Conservation (phyloP, 1,140 invertebrate species). For the Pomacea maculata region DNA sequence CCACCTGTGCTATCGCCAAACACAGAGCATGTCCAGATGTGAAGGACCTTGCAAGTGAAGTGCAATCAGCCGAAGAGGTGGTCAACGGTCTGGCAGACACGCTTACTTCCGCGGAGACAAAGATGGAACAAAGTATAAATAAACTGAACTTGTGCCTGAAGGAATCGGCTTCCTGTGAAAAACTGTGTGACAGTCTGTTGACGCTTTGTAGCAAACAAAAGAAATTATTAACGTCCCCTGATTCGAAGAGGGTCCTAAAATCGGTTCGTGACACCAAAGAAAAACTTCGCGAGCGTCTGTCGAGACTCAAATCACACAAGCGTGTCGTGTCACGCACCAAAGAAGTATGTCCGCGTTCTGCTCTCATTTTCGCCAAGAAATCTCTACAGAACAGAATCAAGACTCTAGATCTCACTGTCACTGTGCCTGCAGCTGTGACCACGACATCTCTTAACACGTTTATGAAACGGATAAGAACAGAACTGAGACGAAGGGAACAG, state of each 20-base stretch:
- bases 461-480: neutral
- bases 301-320: neutral
- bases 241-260: neutral
- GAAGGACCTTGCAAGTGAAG: neutral
- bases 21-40: conserved; percentile 1
- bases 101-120: neutral
- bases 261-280: neutral
- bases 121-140: neutral
- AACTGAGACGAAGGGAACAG: neutral
- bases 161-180: too few species aligned
- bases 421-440: neutral
- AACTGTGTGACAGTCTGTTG: neutral
- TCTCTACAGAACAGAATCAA: too few species aligned
- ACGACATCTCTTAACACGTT: neutral
- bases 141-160: neutral
- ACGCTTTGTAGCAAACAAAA: neutral
- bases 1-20: neutral
- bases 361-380: too few species aligned
- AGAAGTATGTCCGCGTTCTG: neutral
- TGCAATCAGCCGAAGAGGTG: neutral
- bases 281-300: neutral
- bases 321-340: neutral
- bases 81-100: neutral
- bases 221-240: neutral
- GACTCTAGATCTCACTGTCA: too few species aligned